These are phyloP conservation scores for Aphis gossypii DNA, from an alignment of 1,140 invertebrate species.

Conservation along the genomic window DNA sequence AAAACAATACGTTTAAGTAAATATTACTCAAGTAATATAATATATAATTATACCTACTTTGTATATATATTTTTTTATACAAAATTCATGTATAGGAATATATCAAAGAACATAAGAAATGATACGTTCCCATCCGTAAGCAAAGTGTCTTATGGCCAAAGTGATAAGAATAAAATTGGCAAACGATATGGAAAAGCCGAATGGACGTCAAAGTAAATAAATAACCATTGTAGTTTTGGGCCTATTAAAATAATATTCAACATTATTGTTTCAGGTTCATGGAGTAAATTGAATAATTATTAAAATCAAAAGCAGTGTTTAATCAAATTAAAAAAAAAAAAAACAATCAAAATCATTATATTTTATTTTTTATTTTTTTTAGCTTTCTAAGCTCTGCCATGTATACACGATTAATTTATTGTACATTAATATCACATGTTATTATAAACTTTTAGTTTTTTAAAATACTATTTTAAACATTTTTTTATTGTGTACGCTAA, in stretches of 20 bases:
- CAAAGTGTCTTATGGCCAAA: constrained; percentile 20
- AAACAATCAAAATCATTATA: neutral
- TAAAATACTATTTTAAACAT: neutral
- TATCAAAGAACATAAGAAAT: constrained; percentile 27
- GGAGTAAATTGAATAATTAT: constrained; percentile 13
- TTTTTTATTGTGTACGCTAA: neutral
- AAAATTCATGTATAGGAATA: constrained; percentile 24
- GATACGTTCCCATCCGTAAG: constrained; percentile 33
- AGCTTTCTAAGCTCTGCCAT: neutral
- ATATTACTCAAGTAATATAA: neutral
- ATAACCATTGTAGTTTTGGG: neutral
- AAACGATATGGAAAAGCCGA: constrained; percentile 34
- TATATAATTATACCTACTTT: neutral
- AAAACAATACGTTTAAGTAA: neutral
- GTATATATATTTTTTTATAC: neutral
- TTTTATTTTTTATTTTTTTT: neutral
- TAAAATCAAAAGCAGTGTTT: constrained; percentile 32
- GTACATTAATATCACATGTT: neutral
- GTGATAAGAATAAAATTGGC: constrained; percentile 19
- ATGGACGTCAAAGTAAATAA: constrained; percentile 42
- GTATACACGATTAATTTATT: neutral
- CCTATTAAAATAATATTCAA: neutral
- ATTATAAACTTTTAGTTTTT: neutral
- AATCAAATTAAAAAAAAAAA: constrained; percentile 6
- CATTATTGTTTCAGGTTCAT: constrained; percentile 32